Evolutionary conservation across 1,140 invertebrate species (phyloP).

Genomic region (Solenopsis fugax): DNA sequence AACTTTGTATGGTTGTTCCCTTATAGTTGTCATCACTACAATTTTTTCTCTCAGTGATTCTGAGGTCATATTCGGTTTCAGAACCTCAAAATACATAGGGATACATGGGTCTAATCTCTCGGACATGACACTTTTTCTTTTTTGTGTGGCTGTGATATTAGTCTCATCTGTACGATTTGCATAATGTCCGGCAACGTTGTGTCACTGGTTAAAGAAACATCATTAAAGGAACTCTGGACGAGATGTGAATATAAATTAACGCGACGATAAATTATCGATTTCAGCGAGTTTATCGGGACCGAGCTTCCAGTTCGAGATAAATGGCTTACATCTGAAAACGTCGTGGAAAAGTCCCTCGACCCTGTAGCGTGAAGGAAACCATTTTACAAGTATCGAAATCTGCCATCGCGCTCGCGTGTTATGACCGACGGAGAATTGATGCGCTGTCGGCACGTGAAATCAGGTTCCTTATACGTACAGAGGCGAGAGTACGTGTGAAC

Average conservation of each 20-base stretch:
- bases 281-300: neutral
- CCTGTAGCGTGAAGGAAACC: conserved; percentile 44
- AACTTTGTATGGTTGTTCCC: too few species aligned
- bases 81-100: too few species aligned
- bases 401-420: conserved; percentile 41
- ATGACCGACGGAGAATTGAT: conserved; percentile 47
- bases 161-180: neutral
- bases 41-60: too few species aligned
- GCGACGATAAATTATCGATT: neutral
- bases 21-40: too few species aligned
- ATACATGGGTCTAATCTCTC: too few species aligned
- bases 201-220: neutral
- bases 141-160: too few species aligned
- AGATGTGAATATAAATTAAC: conserved; percentile 43
- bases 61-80: too few species aligned
- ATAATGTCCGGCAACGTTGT: neutral
- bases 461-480: conserved; percentile 33
- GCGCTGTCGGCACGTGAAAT: conserved; percentile 58
- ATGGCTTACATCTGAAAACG: conserved; percentile 49
- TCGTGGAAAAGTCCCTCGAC: neutral
- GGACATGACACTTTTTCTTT: too few species aligned
- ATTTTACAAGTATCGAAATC: conserved; percentile 50
- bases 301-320: conserved; percentile 14
- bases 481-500: conserved; percentile 30
- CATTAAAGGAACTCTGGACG: neutral